Conservation (phyloP, 2,113 vertebrate species). For the Archocentrus centrarchus region DNA sequence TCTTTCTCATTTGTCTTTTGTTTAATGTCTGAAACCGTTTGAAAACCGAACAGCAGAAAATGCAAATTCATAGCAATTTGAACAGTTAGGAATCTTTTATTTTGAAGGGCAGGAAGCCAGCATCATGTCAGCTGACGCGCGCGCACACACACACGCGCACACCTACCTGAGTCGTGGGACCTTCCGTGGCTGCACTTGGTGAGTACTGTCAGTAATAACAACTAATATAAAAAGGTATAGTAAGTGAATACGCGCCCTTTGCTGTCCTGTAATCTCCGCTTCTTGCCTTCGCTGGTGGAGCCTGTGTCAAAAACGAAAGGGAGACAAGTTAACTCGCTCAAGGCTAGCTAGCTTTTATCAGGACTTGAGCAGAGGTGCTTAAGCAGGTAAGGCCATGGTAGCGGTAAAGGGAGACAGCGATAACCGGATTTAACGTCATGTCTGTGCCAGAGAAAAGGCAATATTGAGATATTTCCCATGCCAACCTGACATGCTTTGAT, state of each 20-base stretch:
- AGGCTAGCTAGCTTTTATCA: slow-evolving; percentile 21
- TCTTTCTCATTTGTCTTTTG: background rate
- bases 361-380: background rate
- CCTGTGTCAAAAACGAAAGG: background rate
- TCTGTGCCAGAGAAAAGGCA: background rate
- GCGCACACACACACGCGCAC: background rate
- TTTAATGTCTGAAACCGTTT: background rate
- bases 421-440: background rate
- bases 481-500: background rate
- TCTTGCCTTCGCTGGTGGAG: background rate
- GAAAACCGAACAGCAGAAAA: background rate
- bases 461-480: background rate
- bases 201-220: background rate
- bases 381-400: slow-evolving; percentile 3
- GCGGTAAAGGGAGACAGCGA: background rate
- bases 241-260: background rate
- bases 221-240: background rate
- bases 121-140: background rate
- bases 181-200: background rate
- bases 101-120: slow-evolving; percentile 2
- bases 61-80: background rate
- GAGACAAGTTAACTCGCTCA: background rate
- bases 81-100: background rate
- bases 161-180: background rate
- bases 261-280: background rate